Conservation (phyloP, 2,113 vertebrate species). For the Crotalus viridis region DNA sequence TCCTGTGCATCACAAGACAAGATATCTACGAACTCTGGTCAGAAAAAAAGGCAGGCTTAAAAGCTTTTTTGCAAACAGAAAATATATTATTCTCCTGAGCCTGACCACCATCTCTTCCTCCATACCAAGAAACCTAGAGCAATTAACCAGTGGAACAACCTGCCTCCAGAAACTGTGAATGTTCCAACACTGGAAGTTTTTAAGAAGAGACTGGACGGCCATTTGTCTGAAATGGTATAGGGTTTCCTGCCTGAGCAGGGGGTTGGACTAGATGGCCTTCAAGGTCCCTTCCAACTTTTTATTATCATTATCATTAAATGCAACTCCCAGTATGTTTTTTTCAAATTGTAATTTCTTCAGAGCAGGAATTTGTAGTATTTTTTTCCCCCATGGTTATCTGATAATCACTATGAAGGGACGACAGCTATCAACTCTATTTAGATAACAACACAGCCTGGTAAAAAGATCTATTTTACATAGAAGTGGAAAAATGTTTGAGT, state of each 20-base stretch:
- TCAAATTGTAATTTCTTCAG: not conserved
- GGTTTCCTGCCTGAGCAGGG: no score
- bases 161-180: no score
- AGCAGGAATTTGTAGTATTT: not conserved
- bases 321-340: not conserved
- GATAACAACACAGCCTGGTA: not conserved
- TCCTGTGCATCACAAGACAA: not conserved
- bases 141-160: no score
- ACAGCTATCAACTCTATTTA: not conserved
- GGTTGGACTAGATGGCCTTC: no score
- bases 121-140: no score
- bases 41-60: not conserved
- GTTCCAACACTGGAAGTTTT: no score
- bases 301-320: not conserved
- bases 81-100: not conserved
- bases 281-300: no score
- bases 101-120: not conserved
- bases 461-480: not conserved
- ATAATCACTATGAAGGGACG: not conserved
- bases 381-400: accelerated
- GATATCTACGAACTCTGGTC: not conserved
- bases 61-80: not conserved
- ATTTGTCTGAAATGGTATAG: no score
- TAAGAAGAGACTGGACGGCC: no score
- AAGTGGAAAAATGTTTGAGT: not conserved